These are phyloP conservation scores for Gasteruption jaculator DNA, from an alignment of 2,888 invertebrate species.

Conservation along the genomic window DNA sequence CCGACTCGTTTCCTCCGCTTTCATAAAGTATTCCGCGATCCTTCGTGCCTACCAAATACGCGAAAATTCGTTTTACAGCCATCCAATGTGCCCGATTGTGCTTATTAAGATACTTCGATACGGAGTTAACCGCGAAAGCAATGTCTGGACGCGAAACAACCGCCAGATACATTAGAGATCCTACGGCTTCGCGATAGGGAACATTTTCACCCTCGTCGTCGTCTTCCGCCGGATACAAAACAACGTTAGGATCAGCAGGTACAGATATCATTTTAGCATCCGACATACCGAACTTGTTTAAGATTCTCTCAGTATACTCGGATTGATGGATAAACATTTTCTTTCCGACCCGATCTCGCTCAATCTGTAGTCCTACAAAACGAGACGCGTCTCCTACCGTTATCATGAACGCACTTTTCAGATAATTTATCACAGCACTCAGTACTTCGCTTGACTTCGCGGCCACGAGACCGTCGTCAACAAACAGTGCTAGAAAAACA, in stretches of 20 bases:
- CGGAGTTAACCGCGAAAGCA: slow-evolving; percentile 16
- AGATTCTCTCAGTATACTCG: slow-evolving; percentile 7
- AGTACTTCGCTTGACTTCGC: no score
- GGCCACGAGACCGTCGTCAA: slow-evolving; percentile 17
- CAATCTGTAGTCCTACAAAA: slow-evolving; percentile 10
- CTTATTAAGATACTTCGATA: slow-evolving; percentile 17
- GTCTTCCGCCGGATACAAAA: background rate
- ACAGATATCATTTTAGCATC: slow-evolving; percentile 3
- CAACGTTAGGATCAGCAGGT: slow-evolving; percentile 1
- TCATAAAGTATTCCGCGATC: slow-evolving; percentile 18
- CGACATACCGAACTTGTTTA: slow-evolving; percentile 5
- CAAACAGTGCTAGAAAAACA: slow-evolving; percentile 7
- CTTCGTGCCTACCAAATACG: slow-evolving; percentile 20
- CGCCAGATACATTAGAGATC: slow-evolving; percentile 19
- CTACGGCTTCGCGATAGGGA: slow-evolving; percentile 18
- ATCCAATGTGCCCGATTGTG: slow-evolving; percentile 16
- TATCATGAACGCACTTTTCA: no score
- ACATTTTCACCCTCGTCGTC: background rate
- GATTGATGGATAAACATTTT: slow-evolving; percentile 9
- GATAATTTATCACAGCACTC: no score
- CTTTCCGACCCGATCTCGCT: background rate
- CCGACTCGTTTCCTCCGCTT: slow-evolving; percentile 4
- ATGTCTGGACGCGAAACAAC: slow-evolving; percentile 21
- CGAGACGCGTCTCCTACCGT: background rate
- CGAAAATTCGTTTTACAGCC: slow-evolving; percentile 21